phyloP scores from a whole-genome alignment of 2,113 vertebrate species.

The Thalassarche chlororhynchos region DNA sequence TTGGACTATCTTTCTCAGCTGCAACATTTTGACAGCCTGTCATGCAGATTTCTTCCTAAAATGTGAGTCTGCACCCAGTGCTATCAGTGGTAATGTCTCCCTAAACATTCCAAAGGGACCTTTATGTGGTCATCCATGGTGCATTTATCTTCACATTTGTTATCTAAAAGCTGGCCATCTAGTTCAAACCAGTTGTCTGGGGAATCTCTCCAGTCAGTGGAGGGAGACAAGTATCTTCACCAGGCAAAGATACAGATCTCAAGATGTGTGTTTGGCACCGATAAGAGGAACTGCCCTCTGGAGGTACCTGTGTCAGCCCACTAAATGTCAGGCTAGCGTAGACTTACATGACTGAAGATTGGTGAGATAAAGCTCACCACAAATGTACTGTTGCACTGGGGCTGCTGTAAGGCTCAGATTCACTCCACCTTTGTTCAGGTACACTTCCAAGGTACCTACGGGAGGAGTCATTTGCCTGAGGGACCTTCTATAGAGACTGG shows the following conservation, averaged over 20 bases:
- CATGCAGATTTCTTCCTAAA: neutral
- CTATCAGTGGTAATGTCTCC: neutral
- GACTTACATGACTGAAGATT: neutral
- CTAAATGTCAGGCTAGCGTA: neutral
- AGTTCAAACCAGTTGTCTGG: neutral
- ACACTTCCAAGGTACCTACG: neutral
- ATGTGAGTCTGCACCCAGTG: neutral
- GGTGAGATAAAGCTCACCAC: neutral
- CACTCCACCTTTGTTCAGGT: neutral
- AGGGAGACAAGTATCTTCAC: neutral
- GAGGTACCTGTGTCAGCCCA: neutral
- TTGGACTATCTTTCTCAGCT: neutral
- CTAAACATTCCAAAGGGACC: neutral
- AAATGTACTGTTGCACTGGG: neutral
- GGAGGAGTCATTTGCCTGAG: neutral
- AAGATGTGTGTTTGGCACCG: neutral
- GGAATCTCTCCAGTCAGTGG: neutral
- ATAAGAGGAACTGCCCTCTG: neutral
- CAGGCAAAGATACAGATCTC: neutral
- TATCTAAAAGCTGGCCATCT: neutral
- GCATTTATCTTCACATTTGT: neutral
- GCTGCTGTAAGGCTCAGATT: neutral
- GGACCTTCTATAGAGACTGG: neutral
- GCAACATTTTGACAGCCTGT: neutral
- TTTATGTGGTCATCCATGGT: neutral